These are phyloP conservation scores for Dromius quadrimaculatus DNA, from an alignment of 2,888 invertebrate species.

Conservation along the genomic window DNA sequence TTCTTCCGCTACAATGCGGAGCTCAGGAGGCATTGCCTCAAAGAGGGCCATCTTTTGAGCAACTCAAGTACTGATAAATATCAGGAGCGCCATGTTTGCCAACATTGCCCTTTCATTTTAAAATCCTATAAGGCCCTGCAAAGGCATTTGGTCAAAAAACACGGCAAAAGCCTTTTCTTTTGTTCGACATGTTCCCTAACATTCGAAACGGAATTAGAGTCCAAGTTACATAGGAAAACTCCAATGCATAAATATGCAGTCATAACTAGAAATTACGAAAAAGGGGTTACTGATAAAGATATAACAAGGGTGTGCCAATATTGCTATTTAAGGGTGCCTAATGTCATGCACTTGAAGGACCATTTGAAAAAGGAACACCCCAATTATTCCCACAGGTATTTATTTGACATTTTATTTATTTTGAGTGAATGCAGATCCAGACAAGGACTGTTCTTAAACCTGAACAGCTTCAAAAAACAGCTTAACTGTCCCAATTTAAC, in stretches of 20 bases:
- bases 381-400: constrained; percentile 73
- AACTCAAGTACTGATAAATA: constrained; percentile 75
- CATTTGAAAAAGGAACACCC: constrained; percentile 75
- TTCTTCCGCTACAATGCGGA: constrained; percentile 83
- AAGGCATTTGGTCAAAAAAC: constrained; percentile 74
- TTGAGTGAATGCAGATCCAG: no score
- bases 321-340: constrained; percentile 70
- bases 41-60: constrained; percentile 64
- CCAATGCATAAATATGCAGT: constrained; percentile 74
- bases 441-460: no score
- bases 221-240: constrained; percentile 76
- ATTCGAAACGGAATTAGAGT: constrained; percentile 73
- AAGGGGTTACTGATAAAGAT: constrained; percentile 64
- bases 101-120: constrained; percentile 71
- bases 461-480: no score
- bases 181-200: constrained; percentile 77
- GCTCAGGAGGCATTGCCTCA: constrained; percentile 73
- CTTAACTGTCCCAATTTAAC: no score
- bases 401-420: neutral
- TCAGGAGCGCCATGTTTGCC: constrained; percentile 75
- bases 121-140: constrained; percentile 76
- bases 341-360: constrained; percentile 71
- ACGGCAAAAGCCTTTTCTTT: constrained; percentile 72
- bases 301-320: constrained; percentile 72
- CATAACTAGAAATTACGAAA: constrained; percentile 65